phyloP scores from a whole-genome alignment of 2,888 invertebrate genomes.

The Dynastes tityus region DNA sequence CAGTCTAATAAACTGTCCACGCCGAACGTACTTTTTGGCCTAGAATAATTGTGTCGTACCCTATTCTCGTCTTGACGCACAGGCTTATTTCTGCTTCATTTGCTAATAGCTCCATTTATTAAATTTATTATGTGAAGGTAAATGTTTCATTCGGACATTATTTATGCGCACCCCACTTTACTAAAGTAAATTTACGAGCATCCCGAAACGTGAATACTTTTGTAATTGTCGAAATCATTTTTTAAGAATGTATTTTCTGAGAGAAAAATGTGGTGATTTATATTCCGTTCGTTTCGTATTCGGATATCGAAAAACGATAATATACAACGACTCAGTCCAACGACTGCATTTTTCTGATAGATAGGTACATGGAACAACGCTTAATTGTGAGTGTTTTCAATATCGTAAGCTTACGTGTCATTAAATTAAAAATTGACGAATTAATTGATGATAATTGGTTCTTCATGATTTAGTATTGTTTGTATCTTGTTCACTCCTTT shows the following conservation, averaged over 20 bases:
- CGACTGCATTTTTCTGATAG: no score
- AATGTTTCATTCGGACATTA: slow-evolving; percentile 25
- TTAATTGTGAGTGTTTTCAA: no score
- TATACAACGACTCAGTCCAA: no score
- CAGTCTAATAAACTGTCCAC: slow-evolving; percentile 32
- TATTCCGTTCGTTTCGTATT: neutral
- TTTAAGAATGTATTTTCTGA: neutral
- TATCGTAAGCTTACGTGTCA: no score
- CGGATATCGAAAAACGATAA: slow-evolving; percentile 11
- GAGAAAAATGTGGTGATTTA: neutral
- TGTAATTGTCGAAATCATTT: slow-evolving; percentile 1
- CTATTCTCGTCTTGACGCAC: slow-evolving; percentile 4
- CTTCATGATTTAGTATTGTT: no score
- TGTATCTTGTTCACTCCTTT: no score
- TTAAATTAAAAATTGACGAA: no score
- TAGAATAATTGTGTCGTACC: slow-evolving; percentile 20
- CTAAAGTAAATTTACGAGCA: slow-evolving; percentile 28
- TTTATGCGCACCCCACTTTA: slow-evolving; percentile 25
- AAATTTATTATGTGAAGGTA: slow-evolving; percentile 32
- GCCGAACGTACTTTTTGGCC: slow-evolving; percentile 2
- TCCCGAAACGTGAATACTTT: neutral
- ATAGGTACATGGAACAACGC: no score
- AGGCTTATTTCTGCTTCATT: slow-evolving; percentile 29
- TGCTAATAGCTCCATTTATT: slow-evolving; percentile 22
- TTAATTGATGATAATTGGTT: no score